Base-by-base conservation (phyloP, 2,888 invertebrate genomes). In the Mimumesa dahlbomi region DNA sequence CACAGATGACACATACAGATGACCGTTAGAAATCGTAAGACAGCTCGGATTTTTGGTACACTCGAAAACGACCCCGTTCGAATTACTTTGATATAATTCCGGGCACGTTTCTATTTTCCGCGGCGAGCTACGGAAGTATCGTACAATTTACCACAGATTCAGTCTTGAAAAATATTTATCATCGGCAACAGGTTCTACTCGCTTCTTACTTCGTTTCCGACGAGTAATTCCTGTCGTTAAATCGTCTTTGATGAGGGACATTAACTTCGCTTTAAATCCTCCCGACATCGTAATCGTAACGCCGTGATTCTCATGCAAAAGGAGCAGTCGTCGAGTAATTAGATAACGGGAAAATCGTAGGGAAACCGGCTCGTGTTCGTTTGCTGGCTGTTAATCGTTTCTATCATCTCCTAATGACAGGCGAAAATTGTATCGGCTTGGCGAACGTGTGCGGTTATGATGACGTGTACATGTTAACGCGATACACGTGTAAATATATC, bases 341-440 rank as follows among this genome's bases (percentile, higher is more conserved):
- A 29, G 0, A 1, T 31, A 29, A 29, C 36, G 52, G 36, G 31
- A 52, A 36, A 34, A n/a, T 38, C 21, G 22, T 11, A 40, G 52
- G 21, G 13, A 22, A 19, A 45, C 11, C 22, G n/a, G 43, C n/a
- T n/a, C 53, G 61, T 50, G 21, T 42, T 45, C 46, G 29, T 65
- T n/a, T n/a, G 53, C 18, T 19, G 42, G 49, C 34, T 70, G 48
- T 62, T n/a, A n/a, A 67, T 67, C 67, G 62, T 52, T 43, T 48
- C 34, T 36, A 22, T 43, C 56, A 62, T 67, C 71, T 67, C 57
- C 29, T 71, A 67, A 71, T 49, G 71, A 71, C 57, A 42, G 29
- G 18, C 50, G 11, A 43, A 40, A 54, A 54, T 54, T 43, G 54
- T n/a, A n/a, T 21, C 31, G 18, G n/a, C 19, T 42, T 18, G 14